Base-by-base conservation (phyloP, 92 coral and sea anemone genomes). In the Micromussa lordhowensis region DNA sequence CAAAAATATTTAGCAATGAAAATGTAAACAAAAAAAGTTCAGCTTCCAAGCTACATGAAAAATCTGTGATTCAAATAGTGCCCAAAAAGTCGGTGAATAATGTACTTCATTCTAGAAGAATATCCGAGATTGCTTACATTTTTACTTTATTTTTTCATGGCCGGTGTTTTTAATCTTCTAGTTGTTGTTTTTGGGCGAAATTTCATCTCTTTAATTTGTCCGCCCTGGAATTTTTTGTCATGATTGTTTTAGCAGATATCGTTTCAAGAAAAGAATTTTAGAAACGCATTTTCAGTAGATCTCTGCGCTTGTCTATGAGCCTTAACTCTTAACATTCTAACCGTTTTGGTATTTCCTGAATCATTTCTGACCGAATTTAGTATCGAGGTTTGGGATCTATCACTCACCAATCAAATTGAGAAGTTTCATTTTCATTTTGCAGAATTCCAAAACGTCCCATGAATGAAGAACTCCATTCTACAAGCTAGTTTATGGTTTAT, bases 1-100 rank as follows among this genome's bases (percentile, higher is more conserved):
- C 19, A 24, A 34, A 73, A 73, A 30, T 26, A 73, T 73, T 73
- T 73, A 53, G 78, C 53, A 73, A 73, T 71, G 38, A 71, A 71
- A 18, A 71, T 34, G 49, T 34, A 73, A 73, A 73, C 51, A 73
- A 73, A 73, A 31, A 72, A 72, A 32, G 18, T 30, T 10, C 5
- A 73, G 12, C 28, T n/a, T 36, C 77, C 16, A 31, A 28, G 75
- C 32, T 14, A 70, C 75, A 28, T 35, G 24, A 32, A 70, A 72
- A 72, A 72, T 72, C 51, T 18, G 28, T 72, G 31, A 34, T 16
- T 26, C 51, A 5, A 29, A 13, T 73, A 26, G 29, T 16, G 18
- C 28, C 13, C 0, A 18, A 73, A 73, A 73, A 35, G 78, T 10
- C 38, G 51, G 15, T n/a, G 22, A 0, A 36, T 18, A 16, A 73